These are phyloP conservation scores for Diabrotica undecimpunctata DNA, from an alignment of 1,140 invertebrate species.

Conservation along the genomic window DNA sequence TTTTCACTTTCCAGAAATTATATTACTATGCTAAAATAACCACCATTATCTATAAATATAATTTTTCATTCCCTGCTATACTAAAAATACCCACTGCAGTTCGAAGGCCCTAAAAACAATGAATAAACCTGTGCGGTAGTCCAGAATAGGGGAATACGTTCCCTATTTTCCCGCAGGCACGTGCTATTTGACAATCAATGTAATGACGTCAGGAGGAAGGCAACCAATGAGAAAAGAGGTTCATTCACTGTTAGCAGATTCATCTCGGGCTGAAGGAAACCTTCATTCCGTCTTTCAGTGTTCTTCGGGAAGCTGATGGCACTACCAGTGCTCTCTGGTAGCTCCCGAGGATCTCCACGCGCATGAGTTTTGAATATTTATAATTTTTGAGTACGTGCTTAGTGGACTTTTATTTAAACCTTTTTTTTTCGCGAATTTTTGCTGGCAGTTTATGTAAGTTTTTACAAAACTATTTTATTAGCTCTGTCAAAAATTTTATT, in stretches of 20 bases:
- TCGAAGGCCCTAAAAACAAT: slow-evolving; percentile 5
- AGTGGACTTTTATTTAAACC: too few relatives aligned
- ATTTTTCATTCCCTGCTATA: too few relatives aligned
- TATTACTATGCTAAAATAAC: too few relatives aligned
- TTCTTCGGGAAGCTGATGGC: neutral
- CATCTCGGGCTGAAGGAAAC: slow-evolving; percentile 33
- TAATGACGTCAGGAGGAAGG: slow-evolving; percentile 47
- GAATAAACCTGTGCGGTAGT: slow-evolving; percentile 8
- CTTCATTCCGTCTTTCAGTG: slow-evolving; percentile 6
- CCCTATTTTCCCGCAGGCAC: slow-evolving; percentile 33
- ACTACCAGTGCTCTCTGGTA: neutral
- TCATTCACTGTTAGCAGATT: slow-evolving; percentile 49
- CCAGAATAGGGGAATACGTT: slow-evolving; percentile 6
- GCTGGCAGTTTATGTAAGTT: too few relatives aligned
- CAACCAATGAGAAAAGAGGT: slow-evolving; percentile 44
- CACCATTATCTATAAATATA: too few relatives aligned
- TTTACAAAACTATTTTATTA: too few relatives aligned
- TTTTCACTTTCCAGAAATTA: too few relatives aligned
- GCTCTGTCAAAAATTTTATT: too few relatives aligned
- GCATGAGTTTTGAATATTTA: too few relatives aligned
- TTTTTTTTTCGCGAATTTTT: too few relatives aligned
- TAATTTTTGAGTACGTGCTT: too few relatives aligned
- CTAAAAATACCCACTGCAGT: neutral
- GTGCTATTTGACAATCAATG: slow-evolving; percentile 49
- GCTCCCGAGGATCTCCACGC: neutral